phyloP scores from a whole-genome alignment of 2,888 invertebrate genomes.

The Drymonia ruficornis region DNA sequence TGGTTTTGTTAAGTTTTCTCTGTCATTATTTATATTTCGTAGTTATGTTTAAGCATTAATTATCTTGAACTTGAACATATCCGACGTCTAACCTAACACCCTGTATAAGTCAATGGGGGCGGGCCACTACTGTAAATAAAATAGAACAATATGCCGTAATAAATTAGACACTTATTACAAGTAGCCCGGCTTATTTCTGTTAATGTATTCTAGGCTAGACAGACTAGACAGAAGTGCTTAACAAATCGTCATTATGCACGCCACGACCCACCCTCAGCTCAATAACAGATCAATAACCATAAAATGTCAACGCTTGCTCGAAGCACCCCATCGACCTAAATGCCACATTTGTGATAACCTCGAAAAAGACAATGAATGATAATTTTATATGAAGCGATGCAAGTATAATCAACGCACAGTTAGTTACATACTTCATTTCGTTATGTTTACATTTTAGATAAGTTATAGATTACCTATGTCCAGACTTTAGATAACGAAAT shows the following conservation, averaged over 20 bases:
- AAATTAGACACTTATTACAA: neutral
- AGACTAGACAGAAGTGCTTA: constrained; percentile 7
- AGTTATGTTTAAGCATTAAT: no score
- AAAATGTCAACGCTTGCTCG: constrained; percentile 30
- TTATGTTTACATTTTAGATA: no score
- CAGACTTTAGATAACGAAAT: neutral
- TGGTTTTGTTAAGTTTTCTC: no score
- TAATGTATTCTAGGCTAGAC: constrained; percentile 30
- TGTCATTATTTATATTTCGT: no score
- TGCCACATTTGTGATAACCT: constrained; percentile 31
- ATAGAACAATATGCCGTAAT: no score
- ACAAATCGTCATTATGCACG: constrained; percentile 39
- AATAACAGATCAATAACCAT: constrained; percentile 35
- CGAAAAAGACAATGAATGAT: constrained; percentile 24
- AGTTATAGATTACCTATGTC: neutral
- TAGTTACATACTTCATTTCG: no score
- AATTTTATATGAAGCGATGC: constrained; percentile 11
- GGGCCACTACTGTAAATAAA: no score
- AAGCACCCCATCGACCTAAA: constrained; percentile 30
- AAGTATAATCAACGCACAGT: neutral
- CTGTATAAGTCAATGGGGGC: no score
- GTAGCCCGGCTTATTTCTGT: neutral
- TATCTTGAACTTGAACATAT: no score
- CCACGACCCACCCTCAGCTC: constrained; percentile 42
- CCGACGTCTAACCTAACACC: no score